Conservation (phyloP, 92 coral and sea anemone genomes). For the Paragorgia papillata region DNA sequence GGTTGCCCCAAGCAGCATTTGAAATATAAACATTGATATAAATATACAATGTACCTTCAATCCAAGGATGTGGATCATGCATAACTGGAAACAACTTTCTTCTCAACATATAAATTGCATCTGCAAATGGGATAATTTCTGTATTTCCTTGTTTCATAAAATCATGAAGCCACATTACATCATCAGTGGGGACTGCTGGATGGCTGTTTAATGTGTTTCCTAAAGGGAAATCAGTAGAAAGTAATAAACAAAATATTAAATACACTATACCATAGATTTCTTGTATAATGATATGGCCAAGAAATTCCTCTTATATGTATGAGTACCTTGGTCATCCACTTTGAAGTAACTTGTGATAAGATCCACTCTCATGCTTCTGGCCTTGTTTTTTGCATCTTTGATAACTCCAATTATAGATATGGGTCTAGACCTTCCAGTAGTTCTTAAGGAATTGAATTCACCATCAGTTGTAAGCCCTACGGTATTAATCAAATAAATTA, state of each 20-base stretch:
- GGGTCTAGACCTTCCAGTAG: constrained; percentile 48
- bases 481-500: background rate
- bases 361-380: constrained; percentile 4
- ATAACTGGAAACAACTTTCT: constrained; percentile 56
- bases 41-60: constrained; percentile 26
- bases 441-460: constrained; percentile 58
- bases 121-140: background rate
- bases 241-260: background rate
- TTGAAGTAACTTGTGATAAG: background rate
- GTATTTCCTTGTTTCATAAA: constrained; percentile 19
- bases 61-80: constrained; percentile 65
- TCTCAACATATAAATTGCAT: constrained; percentile 23
- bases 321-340: background rate
- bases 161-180: constrained; percentile 49
- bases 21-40: background rate
- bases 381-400: constrained; percentile 44
- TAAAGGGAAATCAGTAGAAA: constrained; percentile 6
- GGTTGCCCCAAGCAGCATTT: too few relatives aligned
- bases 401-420: constrained; percentile 48
- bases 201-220: constrained; percentile 47
- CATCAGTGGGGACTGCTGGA: constrained; percentile 57
- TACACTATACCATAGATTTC: too few relatives aligned
- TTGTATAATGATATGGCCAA: too few relatives aligned
- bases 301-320: background rate
- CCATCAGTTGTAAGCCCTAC: too few relatives aligned